A percentile compares a stretch with the other conserved stretches of the same genome.
phyloP scores from a whole-genome alignment of 2,113 vertebrate species.

The Urocolius indicus region DNA sequence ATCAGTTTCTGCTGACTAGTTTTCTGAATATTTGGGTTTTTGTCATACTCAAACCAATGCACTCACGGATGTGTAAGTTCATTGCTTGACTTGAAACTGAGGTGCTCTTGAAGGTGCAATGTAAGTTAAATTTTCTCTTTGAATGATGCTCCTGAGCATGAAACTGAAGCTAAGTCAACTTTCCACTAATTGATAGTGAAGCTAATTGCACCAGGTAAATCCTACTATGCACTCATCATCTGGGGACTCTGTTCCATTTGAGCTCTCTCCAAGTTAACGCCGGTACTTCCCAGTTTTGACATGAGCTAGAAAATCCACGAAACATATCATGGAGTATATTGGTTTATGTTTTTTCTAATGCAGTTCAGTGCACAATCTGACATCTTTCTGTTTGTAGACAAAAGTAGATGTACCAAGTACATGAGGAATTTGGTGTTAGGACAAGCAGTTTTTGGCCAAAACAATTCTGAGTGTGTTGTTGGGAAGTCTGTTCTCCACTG shows the following conservation, averaged over 20 bases:
- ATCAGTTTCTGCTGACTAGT: not conserved
- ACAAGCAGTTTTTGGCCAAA: not conserved
- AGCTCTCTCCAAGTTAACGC: not conserved
- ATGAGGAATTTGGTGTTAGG: slow-evolving; percentile 50
- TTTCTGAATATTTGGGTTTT: not conserved
- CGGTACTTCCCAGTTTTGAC: slow-evolving; percentile 11
- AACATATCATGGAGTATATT: not conserved
- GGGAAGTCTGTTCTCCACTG: not conserved
- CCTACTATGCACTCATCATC: not conserved
- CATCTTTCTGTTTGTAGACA: slow-evolving; percentile 2
- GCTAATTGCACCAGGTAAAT: not conserved
- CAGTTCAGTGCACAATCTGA: slow-evolving; percentile 10
- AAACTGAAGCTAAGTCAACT: not conserved
- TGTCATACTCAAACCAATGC: not conserved
- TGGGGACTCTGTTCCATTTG: not conserved
- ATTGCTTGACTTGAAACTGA: not conserved
- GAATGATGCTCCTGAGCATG: not conserved
- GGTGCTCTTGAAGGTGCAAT: not conserved
- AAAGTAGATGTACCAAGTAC: slow-evolving; percentile 17
- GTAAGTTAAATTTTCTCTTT: not conserved
- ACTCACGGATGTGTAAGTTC: not conserved
- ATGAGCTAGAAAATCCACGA: slow-evolving; percentile 8
- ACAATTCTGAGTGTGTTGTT: accelerated
- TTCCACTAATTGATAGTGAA: not conserved
- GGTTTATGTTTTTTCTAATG: not conserved